phyloP scores from a whole-genome alignment of 2,113 vertebrate species.

The western clawed frog (Xenopus tropicalis) region UCB_Xtro_10.0 CM004450.2:102696001-102696500 shows the following conservation, averaged over 20 bases:
- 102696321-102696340: conserved; percentile 91
- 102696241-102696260: background rate
- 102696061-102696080: conserved; percentile 57
- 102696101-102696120: conserved; percentile 65
- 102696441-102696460: conserved; percentile 87
- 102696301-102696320: conserved; percentile 72
- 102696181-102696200: conserved; percentile 60
- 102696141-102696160: conserved; percentile 85
- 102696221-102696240: conserved; percentile 24
- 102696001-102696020: conserved; percentile 65
- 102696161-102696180: conserved; percentile 73
- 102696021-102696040: conserved; percentile 66
- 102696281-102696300: conserved; percentile 53
- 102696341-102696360: conserved; percentile 87
- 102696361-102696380: conserved; percentile 84
- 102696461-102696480: conserved; percentile 84
- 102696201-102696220: conserved; percentile 55
- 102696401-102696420: conserved; percentile 89
- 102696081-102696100: conserved; percentile 61
- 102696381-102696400: conserved; percentile 93
- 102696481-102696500: conserved; percentile 65
- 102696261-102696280: conserved; percentile 21
- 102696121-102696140: conserved; percentile 82
- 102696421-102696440: conserved; percentile 74
- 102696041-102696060: conserved; percentile 89